phyloP scores from a whole-genome alignment of 2,888 invertebrate genomes.

The Cheilosia soror region DNA sequence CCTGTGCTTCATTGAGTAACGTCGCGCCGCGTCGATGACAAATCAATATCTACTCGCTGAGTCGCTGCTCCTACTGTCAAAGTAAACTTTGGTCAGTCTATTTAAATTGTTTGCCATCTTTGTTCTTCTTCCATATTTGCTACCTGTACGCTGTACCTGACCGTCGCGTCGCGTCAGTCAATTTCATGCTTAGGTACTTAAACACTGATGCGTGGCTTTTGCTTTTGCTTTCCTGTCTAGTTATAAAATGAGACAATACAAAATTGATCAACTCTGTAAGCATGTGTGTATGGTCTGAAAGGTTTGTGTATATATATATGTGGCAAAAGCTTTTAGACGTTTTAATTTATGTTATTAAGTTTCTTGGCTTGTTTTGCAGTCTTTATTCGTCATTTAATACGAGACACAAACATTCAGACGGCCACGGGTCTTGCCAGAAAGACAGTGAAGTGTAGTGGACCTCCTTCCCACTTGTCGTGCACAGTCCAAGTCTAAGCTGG shows the following conservation, averaged over 20 bases:
- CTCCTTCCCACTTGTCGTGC: conserved; percentile 40
- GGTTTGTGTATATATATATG: conserved; percentile 7
- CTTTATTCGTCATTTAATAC: conserved; percentile 67
- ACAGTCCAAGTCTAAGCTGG: conserved; percentile 16
- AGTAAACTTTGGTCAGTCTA: conserved; percentile 18
- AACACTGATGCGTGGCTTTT: conserved; percentile 41
- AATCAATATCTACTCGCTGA: conserved; percentile 4
- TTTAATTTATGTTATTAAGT: conserved; percentile 46
- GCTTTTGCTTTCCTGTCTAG: conserved; percentile 18
- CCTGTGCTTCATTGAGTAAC: background rate
- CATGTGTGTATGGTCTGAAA: conserved; percentile 17
- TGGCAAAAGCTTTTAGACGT: conserved; percentile 56
- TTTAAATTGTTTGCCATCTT: conserved; percentile 10
- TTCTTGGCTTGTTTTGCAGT: conserved; percentile 29
- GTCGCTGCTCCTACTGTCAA: background rate
- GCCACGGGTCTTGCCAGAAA: conserved; percentile 28
- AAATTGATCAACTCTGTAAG: conserved; percentile 32
- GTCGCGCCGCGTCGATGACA: conserved; percentile 20
- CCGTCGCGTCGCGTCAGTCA: conserved; percentile 14
- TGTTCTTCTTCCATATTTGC: conserved; percentile 11
- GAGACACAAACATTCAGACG: conserved; percentile 57
- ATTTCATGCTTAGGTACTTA: conserved; percentile 31
- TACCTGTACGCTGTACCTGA: conserved; percentile 7
- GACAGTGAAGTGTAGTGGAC: conserved; percentile 43
- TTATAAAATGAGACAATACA: conserved; percentile 6